Base-by-base conservation (phyloP, 2,888 invertebrate genomes). In the Diplazon laetatorius region DNA sequence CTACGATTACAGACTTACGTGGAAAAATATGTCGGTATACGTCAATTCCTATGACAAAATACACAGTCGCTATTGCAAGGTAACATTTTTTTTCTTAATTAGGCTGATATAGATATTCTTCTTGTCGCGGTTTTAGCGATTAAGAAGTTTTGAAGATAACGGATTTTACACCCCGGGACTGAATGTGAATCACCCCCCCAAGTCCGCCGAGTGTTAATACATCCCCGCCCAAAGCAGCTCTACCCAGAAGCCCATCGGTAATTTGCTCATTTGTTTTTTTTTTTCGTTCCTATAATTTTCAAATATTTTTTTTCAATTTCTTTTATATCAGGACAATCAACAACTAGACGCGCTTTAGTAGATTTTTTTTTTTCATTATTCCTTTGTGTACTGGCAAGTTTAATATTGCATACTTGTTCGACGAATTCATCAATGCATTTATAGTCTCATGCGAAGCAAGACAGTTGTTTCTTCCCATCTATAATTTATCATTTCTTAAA, bases 1-100 rank as follows among this genome's bases (percentile, higher is more conserved):
- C 71, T 70, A 74, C 62, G 59, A 71, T 77, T 80, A 81, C 76
- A 74, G 80, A 75, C 76, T 80, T 80, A 83, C 59, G 83, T 89
- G 87, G 84, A 89, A 89, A 88, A 89, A 87, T 89, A 89, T 86
- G 82, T 82, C 71, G 81, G 82, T 85, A 82, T 80, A 80, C 78
- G 81, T 85, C 85, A 87, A 87, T 87, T 85, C 84, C 85, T 87
- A 85, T 86, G 79, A 79, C 79, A 79, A 79, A 79, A 79, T 79
- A 79, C 74, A 71, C 63, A 76, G 68, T 79, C 68, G 76, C 81
- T 82, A 82, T 82, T 80, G 81, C 77, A 76, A 79, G 81, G 74
- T 80, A 82, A 79, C 75, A 66, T 16, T 66, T 72, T 42, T 52
- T 66, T 68, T 42, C 52, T 10, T 1, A 44, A 52, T 76, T 76